Evolutionary conservation across 2,888 invertebrate species (phyloP).

Genomic region (Athalia circularis): DNA sequence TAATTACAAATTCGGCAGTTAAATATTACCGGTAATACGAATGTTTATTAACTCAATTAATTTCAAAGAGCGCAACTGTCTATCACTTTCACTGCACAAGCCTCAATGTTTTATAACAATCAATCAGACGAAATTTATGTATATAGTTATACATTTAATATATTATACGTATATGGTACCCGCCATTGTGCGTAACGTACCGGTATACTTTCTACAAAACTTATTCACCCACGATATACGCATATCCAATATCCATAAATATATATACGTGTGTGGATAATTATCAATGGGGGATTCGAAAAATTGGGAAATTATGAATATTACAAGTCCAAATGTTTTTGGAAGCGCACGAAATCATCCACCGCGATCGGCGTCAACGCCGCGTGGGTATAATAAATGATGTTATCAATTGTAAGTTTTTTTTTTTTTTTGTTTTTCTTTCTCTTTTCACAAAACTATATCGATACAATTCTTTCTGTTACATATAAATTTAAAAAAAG

Average conservation of each 20-base stretch:
- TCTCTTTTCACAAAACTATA: constrained; percentile 36
- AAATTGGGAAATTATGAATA: too few species aligned
- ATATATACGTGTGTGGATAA: too few species aligned
- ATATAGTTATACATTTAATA: not conserved
- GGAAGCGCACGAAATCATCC: too few species aligned
- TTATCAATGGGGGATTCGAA: too few species aligned
- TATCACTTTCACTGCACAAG: constrained; percentile 38
- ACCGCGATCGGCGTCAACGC: too few species aligned
- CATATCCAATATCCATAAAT: too few species aligned
- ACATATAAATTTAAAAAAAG: constrained; percentile 12
- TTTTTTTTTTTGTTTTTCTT: constrained; percentile 61
- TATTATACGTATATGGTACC: constrained; percentile 68
- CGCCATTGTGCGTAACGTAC: constrained; percentile 28
- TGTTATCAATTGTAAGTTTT: constrained; percentile 40
- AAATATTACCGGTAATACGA: constrained; percentile 59
- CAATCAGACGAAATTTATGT: constrained; percentile 22
- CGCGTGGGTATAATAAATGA: too few species aligned
- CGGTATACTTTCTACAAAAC: too few species aligned
- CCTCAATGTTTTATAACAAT: constrained; percentile 25
- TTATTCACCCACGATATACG: too few species aligned
- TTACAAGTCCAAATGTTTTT: too few species aligned
- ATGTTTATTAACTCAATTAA: constrained; percentile 48
- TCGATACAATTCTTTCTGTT: constrained; percentile 36
- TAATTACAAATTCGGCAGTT: constrained; percentile 67
- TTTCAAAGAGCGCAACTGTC: constrained; percentile 27